A percentile compares a stretch with the other conserved stretches of the same genome.
These are phyloP conservation scores for Xestobium rufovillosum DNA, from an alignment of 2,888 invertebrate species.

Conservation along the genomic window DNA sequence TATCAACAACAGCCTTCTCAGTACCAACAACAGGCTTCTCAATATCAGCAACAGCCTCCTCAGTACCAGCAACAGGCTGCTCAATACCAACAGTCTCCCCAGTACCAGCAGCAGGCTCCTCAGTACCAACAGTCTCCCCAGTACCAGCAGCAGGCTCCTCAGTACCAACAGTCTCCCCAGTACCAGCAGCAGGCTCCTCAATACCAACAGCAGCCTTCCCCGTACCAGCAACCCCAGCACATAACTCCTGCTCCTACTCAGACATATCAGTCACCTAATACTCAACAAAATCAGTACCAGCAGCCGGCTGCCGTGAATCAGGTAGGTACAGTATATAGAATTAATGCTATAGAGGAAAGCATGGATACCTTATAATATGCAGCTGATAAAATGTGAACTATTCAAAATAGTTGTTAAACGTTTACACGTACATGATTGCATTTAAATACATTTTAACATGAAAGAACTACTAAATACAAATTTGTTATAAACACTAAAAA, in stretches of 20 bases:
- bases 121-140: slow-evolving; percentile 21
- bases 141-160: slow-evolving; percentile 6
- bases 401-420: too few species aligned
- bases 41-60: slow-evolving; percentile 23
- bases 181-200: slow-evolving; percentile 5
- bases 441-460: too few species aligned
- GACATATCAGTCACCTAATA: slow-evolving; percentile 15
- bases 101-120: slow-evolving; percentile 17
- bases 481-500: too few species aligned
- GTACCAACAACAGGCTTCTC: slow-evolving; percentile 19
- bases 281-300: slow-evolving; percentile 25
- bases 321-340: too few species aligned
- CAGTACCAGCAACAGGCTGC: slow-evolving; percentile 23
- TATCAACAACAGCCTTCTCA: slow-evolving; percentile 22
- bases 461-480: too few species aligned
- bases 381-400: too few species aligned
- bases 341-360: too few species aligned
- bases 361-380: too few species aligned
- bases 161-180: slow-evolving; percentile 5
- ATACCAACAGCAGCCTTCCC: slow-evolving; percentile 9
- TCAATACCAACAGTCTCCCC: slow-evolving; percentile 21
- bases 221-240: background rate
- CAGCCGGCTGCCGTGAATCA: slow-evolving; percentile 15
- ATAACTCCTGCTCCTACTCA: background rate
- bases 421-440: too few species aligned